A percentile compares a stretch with the other conserved stretches of the same genome.
Evolutionary conservation across 2,113 vertebrate species (phyloP).

Genomic region (Apus apus): DNA sequence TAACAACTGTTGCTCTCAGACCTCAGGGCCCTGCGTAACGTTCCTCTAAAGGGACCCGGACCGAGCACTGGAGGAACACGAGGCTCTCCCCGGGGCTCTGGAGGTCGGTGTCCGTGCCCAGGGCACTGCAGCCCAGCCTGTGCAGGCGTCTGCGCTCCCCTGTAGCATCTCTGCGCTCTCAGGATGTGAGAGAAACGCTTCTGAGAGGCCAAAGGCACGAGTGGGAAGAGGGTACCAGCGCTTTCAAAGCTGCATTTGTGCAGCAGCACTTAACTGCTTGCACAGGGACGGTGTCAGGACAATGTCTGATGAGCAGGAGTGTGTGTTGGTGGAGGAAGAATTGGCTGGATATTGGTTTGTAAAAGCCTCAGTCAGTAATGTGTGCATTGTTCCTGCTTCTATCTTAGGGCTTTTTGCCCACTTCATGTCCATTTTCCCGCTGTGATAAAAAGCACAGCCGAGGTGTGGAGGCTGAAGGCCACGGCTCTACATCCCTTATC

Average conservation of each 20-base stretch:
- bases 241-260: fast-evolving
- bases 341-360: neutral
- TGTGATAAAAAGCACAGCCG: fast-evolving
- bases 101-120: fast-evolving
- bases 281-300: fast-evolving
- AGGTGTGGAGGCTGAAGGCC: neutral
- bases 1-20: no score
- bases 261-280: fast-evolving
- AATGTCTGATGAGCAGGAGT: fast-evolving
- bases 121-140: neutral
- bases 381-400: neutral
- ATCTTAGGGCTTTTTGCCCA: neutral
- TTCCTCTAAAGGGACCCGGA: neutral
- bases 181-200: fast-evolving
- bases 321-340: neutral
- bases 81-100: no score
- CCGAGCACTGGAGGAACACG: no score
- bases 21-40: neutral
- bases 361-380: fast-evolving
- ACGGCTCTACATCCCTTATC: neutral
- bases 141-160: fast-evolving
- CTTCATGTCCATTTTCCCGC: neutral
- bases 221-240: fast-evolving
- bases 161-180: neutral
- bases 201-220: neutral